Evolutionary conservation across 2,113 vertebrate genomes (phyloP), one percentile per base, ranked within the genome.

Genomic region (Odontophorus gujanensis): DNA sequence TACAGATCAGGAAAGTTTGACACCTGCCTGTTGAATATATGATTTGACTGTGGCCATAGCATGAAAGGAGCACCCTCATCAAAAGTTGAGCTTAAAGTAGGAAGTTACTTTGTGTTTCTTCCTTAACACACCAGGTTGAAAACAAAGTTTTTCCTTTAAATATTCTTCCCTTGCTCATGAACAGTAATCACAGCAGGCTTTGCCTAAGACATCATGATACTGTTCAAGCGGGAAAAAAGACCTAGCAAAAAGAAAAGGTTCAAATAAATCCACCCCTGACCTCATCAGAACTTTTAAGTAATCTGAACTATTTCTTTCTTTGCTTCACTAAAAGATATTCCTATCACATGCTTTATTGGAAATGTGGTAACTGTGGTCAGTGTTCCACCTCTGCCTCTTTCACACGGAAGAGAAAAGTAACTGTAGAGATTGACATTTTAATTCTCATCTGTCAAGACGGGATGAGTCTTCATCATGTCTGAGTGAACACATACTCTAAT

Each of bases 371-470:
- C 86, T 65, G 48, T 59, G 65, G 75, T 40, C 76, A 83, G 12
- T 4, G 6, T 82, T 93, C 59, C 47, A 85, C 82, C 68, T 74
- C 17, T 67, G 30, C 92, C 74, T 79, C 25, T 73, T 75, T 24
- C n/a, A 11, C 1, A 10, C 3, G 3, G 2, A 92, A 92, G 73
- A 78, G 48, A 36, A 76, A 93, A 89, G 63, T 53, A 76, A 80
- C 58, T 32, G 51, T 38, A 80, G 50, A 85, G 71, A 90, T 1
- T 73, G 74, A 87, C 88, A 84, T 86, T 93, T 90, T 87, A 89
- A 94, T 92, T 92, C 79, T 28, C 28, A 9, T 48, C 67, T 94
- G 87, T 93, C 94, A 93, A 42, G 78, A 82, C 45, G 69, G 55
- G 93, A 92, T n/a, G n/a, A n/a, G n/a, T n/a, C n/a, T n/a, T n/a